phyloP scores from a whole-genome alignment of 2,113 vertebrate species.

The Pao palembangensis region DNA sequence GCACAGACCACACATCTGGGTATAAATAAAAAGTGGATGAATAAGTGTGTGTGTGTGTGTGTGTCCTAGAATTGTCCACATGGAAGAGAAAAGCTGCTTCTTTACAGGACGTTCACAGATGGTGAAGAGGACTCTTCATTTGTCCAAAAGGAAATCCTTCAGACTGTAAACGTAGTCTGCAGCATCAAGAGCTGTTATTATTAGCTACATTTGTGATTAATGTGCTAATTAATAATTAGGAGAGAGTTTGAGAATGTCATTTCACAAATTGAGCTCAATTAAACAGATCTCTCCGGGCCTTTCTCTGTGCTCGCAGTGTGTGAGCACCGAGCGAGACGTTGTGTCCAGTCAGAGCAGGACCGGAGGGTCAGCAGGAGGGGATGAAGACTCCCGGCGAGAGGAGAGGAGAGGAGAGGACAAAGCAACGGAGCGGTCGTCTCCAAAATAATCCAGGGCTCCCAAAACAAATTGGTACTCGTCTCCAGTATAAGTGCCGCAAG shows the following conservation, averaged over 20 bases:
- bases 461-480: constrained; percentile 62
- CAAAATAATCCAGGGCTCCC: constrained; percentile 53
- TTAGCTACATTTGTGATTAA: constrained; percentile 62
- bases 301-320: constrained; percentile 19
- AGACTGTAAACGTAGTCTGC: constrained; percentile 39
- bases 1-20: constrained; percentile 35
- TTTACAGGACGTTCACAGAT: constrained; percentile 2
- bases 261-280: constrained; percentile 62
- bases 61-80: not conserved
- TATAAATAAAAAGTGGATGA: constrained; percentile 6
- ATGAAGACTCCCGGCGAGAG: constrained; percentile 15
- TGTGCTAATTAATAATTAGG: constrained; percentile 62
- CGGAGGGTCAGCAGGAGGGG: constrained; percentile 16
- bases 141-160: constrained; percentile 8
- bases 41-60: not conserved
- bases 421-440: constrained; percentile 14
- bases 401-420: constrained; percentile 6
- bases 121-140: constrained; percentile 11
- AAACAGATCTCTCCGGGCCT: constrained; percentile 40
- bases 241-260: constrained; percentile 35
- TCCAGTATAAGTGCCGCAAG: constrained; percentile 50
- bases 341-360: constrained; percentile 25
- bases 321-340: constrained; percentile 14
- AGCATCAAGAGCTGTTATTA: constrained; percentile 34
- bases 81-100: constrained; percentile 11